A percentile compares a stretch with the other conserved stretches of the same genome.
These are phyloP conservation scores for Neoniphon sammara DNA, from an alignment of 2,797 vertebrate genomes.

Conservation along the genomic window DNA sequence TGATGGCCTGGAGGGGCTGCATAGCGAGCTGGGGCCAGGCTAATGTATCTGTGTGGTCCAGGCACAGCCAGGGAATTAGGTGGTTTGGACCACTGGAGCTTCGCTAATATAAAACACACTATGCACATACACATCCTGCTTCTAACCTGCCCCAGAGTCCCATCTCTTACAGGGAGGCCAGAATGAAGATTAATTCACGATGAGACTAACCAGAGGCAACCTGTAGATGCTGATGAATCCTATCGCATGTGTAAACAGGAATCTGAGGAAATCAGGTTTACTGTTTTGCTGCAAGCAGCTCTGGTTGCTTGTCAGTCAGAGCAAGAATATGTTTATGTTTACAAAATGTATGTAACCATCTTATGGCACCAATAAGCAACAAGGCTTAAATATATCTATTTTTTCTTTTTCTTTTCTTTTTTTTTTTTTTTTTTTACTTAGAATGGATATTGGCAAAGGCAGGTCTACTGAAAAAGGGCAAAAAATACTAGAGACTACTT, in stretches of 20 bases:
- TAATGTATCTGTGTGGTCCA: conserved; percentile 62
- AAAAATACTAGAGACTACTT: too few relatives aligned
- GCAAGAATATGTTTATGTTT: too few relatives aligned
- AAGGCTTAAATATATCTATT: too few relatives aligned
- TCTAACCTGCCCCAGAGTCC: conserved; percentile 34
- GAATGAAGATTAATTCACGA: conserved; percentile 52
- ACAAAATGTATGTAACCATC: too few relatives aligned
- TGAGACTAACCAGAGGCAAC: conserved; percentile 54
- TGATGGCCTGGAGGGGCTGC: conserved; percentile 26
- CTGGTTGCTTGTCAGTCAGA: conserved; percentile 13
- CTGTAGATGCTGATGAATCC: conserved; percentile 42
- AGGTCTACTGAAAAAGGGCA: too few relatives aligned
- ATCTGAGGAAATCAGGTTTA: conserved; percentile 33
- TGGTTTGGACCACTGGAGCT: conserved; percentile 51
- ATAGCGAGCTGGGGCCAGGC: conserved; percentile 16
- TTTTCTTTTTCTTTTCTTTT: too few relatives aligned
- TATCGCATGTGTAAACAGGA: conserved; percentile 33
- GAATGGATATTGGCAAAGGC: too few relatives aligned
- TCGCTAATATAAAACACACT: conserved; percentile 72
- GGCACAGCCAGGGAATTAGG: conserved; percentile 75
- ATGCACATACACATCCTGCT: conserved; percentile 71
- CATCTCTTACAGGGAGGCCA: conserved; percentile 48
- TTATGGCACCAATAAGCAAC: too few relatives aligned
- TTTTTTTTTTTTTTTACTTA: too few relatives aligned
- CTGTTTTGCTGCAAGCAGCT: conserved; percentile 8